Conservation (phyloP, 2,797 vertebrate species). For the Malacoctenus gilli region DNA sequence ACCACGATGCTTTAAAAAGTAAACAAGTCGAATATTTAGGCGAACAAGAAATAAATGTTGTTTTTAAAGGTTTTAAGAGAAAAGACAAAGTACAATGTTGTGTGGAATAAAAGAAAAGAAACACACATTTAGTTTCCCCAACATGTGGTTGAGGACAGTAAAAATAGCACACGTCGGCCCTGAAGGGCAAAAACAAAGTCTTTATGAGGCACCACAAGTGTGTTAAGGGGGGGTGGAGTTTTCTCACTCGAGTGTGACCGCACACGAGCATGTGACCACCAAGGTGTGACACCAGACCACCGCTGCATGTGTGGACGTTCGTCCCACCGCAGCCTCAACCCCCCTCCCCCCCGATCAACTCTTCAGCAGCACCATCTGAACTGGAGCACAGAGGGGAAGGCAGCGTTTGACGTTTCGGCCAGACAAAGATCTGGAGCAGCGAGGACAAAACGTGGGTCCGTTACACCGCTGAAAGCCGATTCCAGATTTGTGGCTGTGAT, state of each 20-base stretch:
- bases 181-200: constrained; percentile 34
- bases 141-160: constrained; percentile 22
- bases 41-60: background rate
- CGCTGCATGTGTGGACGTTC: background rate
- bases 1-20: background rate
- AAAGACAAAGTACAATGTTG: too few species aligned
- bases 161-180: constrained; percentile 30
- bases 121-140: constrained; percentile 15
- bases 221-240: constrained; percentile 51
- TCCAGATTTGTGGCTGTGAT: constrained; percentile 32
- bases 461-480: constrained; percentile 43
- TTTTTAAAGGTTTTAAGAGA: too few species aligned
- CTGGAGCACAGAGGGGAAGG: constrained; percentile 3
- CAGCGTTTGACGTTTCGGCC: background rate
- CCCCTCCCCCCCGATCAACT: too few species aligned
- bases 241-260: constrained; percentile 63
- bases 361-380: background rate
- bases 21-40: constrained; percentile 2
- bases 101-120: too few species aligned
- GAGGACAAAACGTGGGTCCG: constrained; percentile 2
- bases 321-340: constrained; percentile 2
- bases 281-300: constrained; percentile 54
- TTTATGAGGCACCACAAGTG: constrained; percentile 31
- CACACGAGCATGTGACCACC: constrained; percentile 53
- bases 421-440: constrained; percentile 4